phyloP scores from a whole-genome alignment of 2,113 vertebrate species.

The Chionodraco myersi region DNA sequence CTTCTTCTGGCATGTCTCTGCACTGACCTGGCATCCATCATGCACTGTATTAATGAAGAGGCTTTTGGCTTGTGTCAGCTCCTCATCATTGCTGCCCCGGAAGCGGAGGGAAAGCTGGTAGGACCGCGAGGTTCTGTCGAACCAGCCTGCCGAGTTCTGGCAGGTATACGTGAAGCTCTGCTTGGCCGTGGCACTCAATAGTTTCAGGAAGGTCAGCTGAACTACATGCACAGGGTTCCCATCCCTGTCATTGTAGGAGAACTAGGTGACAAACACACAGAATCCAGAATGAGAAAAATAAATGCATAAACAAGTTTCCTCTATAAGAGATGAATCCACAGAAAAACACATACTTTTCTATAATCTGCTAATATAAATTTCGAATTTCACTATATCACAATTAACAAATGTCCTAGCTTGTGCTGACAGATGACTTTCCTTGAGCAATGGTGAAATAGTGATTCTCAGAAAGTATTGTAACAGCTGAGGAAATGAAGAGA shows the following conservation, averaged over 20 bases:
- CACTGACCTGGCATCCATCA: slow-evolving; percentile 91
- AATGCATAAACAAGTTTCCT: background rate
- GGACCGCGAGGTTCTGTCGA: slow-evolving; percentile 78
- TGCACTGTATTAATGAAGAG: slow-evolving; percentile 80
- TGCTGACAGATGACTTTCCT: background rate
- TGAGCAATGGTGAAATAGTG: slow-evolving; percentile 4
- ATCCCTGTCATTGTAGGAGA: slow-evolving; percentile 89
- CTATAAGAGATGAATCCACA: background rate
- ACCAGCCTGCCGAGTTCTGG: slow-evolving; percentile 91
- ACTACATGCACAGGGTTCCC: slow-evolving; percentile 87
- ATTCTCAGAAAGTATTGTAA: background rate
- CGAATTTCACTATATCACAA: slow-evolving; percentile 1
- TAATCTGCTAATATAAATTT: background rate
- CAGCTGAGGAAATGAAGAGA: background rate
- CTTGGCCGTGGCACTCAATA: slow-evolving; percentile 87
- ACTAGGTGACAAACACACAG: slow-evolving; percentile 77
- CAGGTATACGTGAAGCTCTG: slow-evolving; percentile 91
- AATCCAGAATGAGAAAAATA: slow-evolving; percentile 1
- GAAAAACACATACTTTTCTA: slow-evolving; percentile 9
- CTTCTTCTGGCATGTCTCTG: background rate
- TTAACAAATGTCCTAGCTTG: slow-evolving; percentile 7
- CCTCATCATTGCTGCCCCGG: slow-evolving; percentile 86
- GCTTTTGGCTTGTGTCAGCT: slow-evolving; percentile 85
- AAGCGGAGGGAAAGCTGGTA: slow-evolving; percentile 85
- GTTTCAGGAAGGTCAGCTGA: slow-evolving; percentile 92